Evolutionary conservation across 2,888 invertebrate species (phyloP), one percentile per base, ranked within the genome.

Genomic region (Agonopterix arenella): DNA sequence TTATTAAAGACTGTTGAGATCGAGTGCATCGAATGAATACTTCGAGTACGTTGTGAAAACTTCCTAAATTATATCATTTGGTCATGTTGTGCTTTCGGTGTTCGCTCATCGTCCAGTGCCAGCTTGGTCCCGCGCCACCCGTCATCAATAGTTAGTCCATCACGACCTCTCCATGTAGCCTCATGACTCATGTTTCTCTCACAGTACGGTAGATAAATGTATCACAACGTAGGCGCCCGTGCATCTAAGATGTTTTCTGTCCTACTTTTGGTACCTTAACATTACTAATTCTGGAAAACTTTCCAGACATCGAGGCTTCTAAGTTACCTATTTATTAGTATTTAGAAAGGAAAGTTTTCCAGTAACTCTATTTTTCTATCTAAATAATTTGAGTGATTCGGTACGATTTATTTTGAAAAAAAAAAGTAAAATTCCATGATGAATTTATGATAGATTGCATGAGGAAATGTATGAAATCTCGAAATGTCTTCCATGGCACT

Each of bases 201-300:
- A 82, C 80, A 74, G 71, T 69, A 68, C 80, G 82, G 74, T 86
- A 88, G 89, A 86, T 89, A 86, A 88, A 80, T 86, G 89, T 89
- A 89, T 89, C 89, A 89, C 89, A 89, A 86, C 71, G 70, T 86
- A 88, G 80, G 85, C 88, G 89, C 89, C 88, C 86, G 84, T 80
- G 76, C 84, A 43, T 43, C 70, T 62, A 58, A 64, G 67, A 69
- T 69, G 69, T 74, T 70, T 68, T 70, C 70, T 70, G 65, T 72
- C 67, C 61, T 71, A 70, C 68, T 73, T 68, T 68, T 71, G 64
- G 66, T 73, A 66, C 62, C 61, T 68, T 68, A 61, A 52, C 56
- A 43, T 43, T n/a, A 58, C 58, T 5, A 28, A 28, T 28, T 28
- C 82, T 85, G 86, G 85, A 84, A 86, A 86, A 77, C 85, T 86